Percentiles rank a stretch among this genome's conserved stretches.
Evolutionary conservation across 2,888 invertebrate species (phyloP).

Genomic region (Sepiola atlantica): DNA sequence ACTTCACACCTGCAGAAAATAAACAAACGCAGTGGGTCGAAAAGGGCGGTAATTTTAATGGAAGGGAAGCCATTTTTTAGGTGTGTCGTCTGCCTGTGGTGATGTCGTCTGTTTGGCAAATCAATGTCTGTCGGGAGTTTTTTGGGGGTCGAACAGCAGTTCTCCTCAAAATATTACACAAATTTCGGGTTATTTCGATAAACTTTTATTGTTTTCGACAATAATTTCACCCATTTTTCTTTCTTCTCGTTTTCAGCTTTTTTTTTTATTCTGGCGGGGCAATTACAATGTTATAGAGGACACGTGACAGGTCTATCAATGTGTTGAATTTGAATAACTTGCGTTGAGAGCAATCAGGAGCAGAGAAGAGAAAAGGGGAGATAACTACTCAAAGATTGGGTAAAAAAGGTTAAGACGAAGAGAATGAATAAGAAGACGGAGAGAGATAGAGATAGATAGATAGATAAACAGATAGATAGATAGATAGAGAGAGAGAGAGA

Average conservation of each 20-base stretch:
- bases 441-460: background rate
- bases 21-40: background rate
- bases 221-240: background rate
- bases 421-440: background rate
- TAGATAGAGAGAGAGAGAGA: background rate
- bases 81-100: background rate
- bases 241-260: background rate
- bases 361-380: background rate
- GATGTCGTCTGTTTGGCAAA: background rate
- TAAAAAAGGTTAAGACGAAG: background rate
- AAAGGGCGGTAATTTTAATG: background rate
- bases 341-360: background rate
- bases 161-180: background rate
- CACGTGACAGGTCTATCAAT: conserved; percentile 2
- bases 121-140: background rate
- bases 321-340: conserved; percentile 32
- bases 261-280: background rate
- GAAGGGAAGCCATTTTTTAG: background rate
- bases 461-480: background rate
- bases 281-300: background rate
- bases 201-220: background rate
- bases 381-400: too few relatives aligned
- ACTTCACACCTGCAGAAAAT: background rate
- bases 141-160: background rate
- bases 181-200: background rate